Evolutionary conservation across 2,113 vertebrate genomes (phyloP).

Genomic region (Dicerorhinus sumatrensis): DNA sequence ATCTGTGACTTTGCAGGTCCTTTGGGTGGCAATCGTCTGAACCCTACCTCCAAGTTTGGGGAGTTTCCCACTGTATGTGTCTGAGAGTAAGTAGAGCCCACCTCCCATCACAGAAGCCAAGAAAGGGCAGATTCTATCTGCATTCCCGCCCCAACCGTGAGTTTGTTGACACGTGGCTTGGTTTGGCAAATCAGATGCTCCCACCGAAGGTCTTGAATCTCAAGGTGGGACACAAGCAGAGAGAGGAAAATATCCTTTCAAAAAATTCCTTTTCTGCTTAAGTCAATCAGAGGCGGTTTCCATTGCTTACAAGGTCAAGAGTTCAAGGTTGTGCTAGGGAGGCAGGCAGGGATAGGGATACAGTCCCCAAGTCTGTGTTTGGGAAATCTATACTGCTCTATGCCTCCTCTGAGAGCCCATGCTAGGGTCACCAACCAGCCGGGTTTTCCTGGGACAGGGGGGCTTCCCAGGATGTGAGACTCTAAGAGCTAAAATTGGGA

Average conservation of each 20-base stretch:
- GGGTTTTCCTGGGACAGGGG: background rate
- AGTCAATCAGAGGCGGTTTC: background rate
- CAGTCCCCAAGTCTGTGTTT: background rate
- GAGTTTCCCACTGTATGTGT: background rate
- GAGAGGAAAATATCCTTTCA: background rate
- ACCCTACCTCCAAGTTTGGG: background rate
- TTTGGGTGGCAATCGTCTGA: background rate
- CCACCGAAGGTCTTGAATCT: background rate
- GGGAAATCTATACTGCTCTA: background rate
- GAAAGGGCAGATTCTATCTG: background rate
- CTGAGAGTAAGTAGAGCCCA: background rate
- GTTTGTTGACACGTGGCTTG: background rate
- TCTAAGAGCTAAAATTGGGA: background rate
- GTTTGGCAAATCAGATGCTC: background rate
- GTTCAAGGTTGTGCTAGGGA: background rate
- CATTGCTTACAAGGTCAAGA: background rate
- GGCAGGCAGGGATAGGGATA: background rate
- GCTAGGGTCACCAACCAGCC: background rate
- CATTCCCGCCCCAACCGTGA: background rate
- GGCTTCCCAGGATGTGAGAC: fast-evolving
- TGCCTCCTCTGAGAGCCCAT: background rate
- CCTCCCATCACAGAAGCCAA: background rate
- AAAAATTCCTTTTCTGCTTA: background rate
- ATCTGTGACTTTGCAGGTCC: background rate
- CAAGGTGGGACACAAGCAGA: background rate